Evolutionary conservation across 2,113 vertebrate genomes (phyloP).

Genomic region (Tenebrosternarchus preto): DNA sequence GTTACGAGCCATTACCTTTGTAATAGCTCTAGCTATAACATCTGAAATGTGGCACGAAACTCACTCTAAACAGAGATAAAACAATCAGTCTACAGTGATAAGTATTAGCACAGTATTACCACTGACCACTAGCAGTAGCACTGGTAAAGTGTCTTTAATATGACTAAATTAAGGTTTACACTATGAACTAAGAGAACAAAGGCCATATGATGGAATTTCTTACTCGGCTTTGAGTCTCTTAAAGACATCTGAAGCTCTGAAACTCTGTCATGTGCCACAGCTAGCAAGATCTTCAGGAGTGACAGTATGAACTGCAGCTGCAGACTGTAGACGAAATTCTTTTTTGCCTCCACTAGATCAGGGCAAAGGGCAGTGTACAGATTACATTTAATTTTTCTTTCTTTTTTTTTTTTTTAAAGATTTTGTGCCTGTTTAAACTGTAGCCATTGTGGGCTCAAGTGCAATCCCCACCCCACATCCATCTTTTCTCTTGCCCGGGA

Average conservation of each 20-base stretch:
- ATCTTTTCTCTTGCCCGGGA: background rate
- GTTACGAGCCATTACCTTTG: background rate
- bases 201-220: background rate
- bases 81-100: background rate
- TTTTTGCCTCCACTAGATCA: background rate
- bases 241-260: constrained; percentile 46
- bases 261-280: constrained; percentile 22
- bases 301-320: constrained; percentile 56
- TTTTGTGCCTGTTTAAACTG: constrained; percentile 63
- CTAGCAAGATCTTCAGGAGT: constrained; percentile 42
- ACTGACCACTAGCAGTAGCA: background rate
- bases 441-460: constrained; percentile 14
- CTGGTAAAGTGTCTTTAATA: background rate
- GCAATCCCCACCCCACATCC: background rate
- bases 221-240: constrained; percentile 43
- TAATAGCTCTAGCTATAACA: background rate
- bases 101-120: background rate
- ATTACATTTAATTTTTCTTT: constrained; percentile 3
- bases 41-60: background rate
- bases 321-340: background rate
- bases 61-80: background rate
- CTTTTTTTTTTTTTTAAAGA: constrained; percentile 50
- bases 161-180: background rate
- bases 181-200: constrained; percentile 7
- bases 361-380: background rate